Base-by-base conservation (phyloP, 2,113 vertebrate species). In the Galemys pyrenaicus region DNA sequence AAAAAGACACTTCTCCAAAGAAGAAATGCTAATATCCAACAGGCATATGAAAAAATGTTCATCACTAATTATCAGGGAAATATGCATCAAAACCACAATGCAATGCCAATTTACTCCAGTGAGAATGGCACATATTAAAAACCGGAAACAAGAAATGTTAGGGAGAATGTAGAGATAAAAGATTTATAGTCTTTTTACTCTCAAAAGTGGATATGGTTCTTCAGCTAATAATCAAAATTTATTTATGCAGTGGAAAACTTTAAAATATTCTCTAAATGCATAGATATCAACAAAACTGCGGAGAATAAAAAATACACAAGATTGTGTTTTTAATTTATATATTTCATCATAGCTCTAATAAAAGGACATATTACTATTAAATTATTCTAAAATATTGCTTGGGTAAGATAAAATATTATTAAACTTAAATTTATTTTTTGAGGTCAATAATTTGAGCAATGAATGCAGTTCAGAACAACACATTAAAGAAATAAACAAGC, bases 361-460 rank as follows among this genome's bases (percentile, higher is more conserved):
- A 70, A 89, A 94, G 20, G 35, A 62, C 70, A 56, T 82, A 35
- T 1, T 85, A n/a, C 80, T 58, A 92, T 49, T 87, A 62, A 58
- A 51, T 24, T 46, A 68, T 79, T 62, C 49, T 75, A 90, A 95
- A 91, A 87, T 79, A 68, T 56, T 92, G 44, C 60, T 82, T 94
- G 54, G n/a, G 51, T 56, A 71, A 15, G 22, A 82, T 54, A 39
- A 30, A 78, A 28, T 67, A 78, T 74, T 77, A 85, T 19, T n/a
- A 75, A 88, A 82, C 3, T 51, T 60, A 84, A 90, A 67, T 87
- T 94, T 68, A 90, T 64, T 74, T 26, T 75, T 93, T 44, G 20
- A 85, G 46, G 35, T 15, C 28, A 93, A 88, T 51, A 88, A 81
- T 93, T 73, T 83, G 16, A 49, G 4, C 28, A 84, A 91, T 44